Conservation (phyloP, 64 coral and sea anemone genomes). For the Actinia tenebrosa region DNA sequence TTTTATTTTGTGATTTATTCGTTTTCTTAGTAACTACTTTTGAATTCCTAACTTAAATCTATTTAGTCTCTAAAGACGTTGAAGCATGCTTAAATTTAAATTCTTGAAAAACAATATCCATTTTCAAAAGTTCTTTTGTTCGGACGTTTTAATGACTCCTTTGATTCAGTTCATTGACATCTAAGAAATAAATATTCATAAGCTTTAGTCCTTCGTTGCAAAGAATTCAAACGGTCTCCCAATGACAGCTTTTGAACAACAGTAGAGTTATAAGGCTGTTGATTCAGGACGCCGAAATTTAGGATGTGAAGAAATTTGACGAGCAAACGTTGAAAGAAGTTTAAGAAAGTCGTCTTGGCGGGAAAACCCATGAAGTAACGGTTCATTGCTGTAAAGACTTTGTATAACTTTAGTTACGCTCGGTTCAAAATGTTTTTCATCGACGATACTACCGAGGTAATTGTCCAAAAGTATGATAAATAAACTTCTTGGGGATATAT, state of each 20-base stretch:
- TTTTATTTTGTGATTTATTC: background rate
- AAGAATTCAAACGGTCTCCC: background rate
- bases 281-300: background rate
- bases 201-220: background rate
- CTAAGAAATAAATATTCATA: background rate
- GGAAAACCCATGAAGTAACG: background rate
- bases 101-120: background rate
- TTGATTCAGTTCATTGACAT: background rate
- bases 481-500: background rate
- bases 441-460: background rate
- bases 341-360: background rate
- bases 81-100: background rate
- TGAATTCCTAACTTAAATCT: background rate
- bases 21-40: background rate
- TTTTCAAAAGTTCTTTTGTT: conserved; percentile 5
- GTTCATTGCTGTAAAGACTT: background rate
- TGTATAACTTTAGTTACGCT: background rate
- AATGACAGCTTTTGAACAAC: background rate
- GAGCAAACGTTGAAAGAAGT: background rate
- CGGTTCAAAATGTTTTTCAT: conserved; percentile 17
- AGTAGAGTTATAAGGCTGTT: background rate
- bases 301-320: background rate
- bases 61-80: background rate
- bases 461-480: background rate
- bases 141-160: background rate